These are phyloP conservation scores for Decapterus maruadsi DNA, from an alignment of 2,797 vertebrate genomes.

Conservation along the genomic window DNA sequence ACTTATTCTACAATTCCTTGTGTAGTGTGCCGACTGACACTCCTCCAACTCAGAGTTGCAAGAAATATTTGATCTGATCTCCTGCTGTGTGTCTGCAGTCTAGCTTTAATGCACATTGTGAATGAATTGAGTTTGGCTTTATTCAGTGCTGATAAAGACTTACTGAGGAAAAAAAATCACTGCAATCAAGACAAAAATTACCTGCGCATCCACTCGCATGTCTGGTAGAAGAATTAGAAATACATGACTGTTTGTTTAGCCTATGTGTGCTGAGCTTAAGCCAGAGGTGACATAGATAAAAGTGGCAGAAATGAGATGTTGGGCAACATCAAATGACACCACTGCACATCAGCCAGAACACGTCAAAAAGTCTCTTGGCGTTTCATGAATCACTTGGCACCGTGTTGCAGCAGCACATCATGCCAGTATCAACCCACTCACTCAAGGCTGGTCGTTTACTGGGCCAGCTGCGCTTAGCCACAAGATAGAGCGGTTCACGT, in stretches of 20 bases:
- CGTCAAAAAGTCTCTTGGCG: conserved; percentile 41
- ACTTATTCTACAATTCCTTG: conserved; percentile 48
- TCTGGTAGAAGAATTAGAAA: conserved; percentile 38
- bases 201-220: conserved; percentile 6
- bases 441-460: conserved; percentile 36
- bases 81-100: conserved; percentile 25
- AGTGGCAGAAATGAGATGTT: conserved; percentile 53
- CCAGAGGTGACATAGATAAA: conserved; percentile 37
- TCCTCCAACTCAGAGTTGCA: conserved; percentile 6
- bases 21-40: conserved; percentile 27
- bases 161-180: conserved; percentile 20
- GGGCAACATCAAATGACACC: conserved; percentile 57
- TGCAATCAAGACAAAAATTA: conserved; percentile 17
- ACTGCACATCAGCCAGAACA: conserved; percentile 48
- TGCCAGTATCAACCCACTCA: conserved; percentile 56
- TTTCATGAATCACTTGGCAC: conserved; percentile 55
- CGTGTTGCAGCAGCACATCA: conserved; percentile 30
- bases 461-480: conserved; percentile 49
- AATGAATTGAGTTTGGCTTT: conserved; percentile 24
- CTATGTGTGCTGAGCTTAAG: conserved; percentile 35
- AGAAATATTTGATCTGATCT: conserved; percentile 40
- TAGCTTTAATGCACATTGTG: conserved; percentile 27
- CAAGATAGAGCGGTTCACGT: conserved; percentile 35
- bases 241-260: conserved; percentile 23
- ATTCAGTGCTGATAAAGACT: conserved; percentile 31